phyloP scores from a whole-genome alignment of 2,888 invertebrate genomes.

The Drosophila flavopinicola region DNA sequence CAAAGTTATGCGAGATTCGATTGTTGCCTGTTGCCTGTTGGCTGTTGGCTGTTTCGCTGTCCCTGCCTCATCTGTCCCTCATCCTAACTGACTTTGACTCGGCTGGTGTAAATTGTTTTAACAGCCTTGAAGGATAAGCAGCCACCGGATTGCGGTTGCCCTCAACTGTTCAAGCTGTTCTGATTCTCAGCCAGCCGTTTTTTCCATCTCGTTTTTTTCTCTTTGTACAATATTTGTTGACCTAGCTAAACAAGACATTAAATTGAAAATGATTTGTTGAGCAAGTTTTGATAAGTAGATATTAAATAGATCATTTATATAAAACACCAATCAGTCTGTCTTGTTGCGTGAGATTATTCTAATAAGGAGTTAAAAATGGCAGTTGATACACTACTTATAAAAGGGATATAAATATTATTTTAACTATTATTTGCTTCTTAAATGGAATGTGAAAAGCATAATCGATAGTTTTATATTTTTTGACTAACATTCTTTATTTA shows the following conservation, averaged over 20 bases:
- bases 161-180: constrained; percentile 31
- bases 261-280: constrained; percentile 7
- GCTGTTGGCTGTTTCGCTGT: neutral
- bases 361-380: too few relatives aligned
- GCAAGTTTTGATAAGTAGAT: neutral
- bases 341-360: too few relatives aligned
- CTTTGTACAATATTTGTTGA: constrained; percentile 13
- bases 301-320: too few relatives aligned
- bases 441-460: too few relatives aligned
- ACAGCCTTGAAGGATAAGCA: constrained; percentile 77
- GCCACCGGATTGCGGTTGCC: constrained; percentile 56
- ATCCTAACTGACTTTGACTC: constrained; percentile 38
- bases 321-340: too few relatives aligned
- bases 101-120: constrained; percentile 74
- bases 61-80: neutral
- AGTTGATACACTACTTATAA: too few relatives aligned
- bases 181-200: constrained; percentile 14
- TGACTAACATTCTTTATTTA: too few relatives aligned
- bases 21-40: constrained; percentile 25
- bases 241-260: constrained; percentile 16
- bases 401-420: too few relatives aligned
- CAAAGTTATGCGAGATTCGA: constrained; percentile 70
- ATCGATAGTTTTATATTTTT: too few relatives aligned
- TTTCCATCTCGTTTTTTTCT: too few relatives aligned
- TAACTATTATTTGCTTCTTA: too few relatives aligned